phyloP scores from a whole-genome alignment of 2,113 vertebrate species.

The Pungitius pungitius region DNA sequence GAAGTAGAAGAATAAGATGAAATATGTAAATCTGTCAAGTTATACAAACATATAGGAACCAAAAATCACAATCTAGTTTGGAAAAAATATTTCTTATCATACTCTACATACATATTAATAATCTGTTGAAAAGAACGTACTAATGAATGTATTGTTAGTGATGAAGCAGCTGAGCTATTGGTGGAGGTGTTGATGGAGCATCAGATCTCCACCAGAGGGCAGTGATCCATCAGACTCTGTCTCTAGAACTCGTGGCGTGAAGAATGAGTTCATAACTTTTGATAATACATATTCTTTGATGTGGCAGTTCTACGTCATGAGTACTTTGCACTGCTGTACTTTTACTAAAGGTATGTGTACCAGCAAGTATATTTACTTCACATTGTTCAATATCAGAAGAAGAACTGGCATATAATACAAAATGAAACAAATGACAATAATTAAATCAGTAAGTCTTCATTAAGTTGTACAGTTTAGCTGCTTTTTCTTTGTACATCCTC shows the following conservation, averaged over 20 bases:
- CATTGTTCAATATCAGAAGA: background rate
- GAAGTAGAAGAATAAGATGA: no score
- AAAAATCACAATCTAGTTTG: background rate
- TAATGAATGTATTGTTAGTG: no score
- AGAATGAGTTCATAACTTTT: no score
- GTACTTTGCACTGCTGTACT: background rate
- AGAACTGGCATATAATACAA: background rate
- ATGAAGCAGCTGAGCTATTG: background rate
- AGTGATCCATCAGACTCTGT: background rate
- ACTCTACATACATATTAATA: background rate
- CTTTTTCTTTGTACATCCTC: background rate
- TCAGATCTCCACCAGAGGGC: constrained; percentile 44
- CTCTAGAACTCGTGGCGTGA: background rate
- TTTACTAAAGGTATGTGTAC: background rate
- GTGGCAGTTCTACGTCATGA: background rate
- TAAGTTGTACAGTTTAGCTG: no score
- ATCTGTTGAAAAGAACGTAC: no score
- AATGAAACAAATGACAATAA: no score
- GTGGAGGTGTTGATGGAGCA: background rate
- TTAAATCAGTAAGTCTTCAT: no score
- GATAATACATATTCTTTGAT: no score
- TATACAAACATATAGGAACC: background rate
- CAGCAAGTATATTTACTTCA: background rate
- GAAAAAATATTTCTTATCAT: background rate
- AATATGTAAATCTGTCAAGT: no score